phyloP scores from a whole-genome alignment of 2,888 invertebrate genomes.

The Eupsilia transversa region DNA sequence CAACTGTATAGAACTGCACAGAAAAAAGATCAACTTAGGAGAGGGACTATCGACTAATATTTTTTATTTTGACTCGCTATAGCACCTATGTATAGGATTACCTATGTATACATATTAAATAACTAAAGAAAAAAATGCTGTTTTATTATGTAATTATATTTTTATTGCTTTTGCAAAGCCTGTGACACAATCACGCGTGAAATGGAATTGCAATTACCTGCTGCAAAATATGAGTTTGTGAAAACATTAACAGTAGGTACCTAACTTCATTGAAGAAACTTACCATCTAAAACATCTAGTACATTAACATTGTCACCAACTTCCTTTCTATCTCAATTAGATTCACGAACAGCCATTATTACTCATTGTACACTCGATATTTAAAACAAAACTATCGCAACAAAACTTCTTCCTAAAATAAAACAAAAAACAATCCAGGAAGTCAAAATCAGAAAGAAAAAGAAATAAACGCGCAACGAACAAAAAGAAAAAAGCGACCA shows the following conservation, averaged over 20 bases:
- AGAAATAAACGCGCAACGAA: constrained; percentile 25
- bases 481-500: constrained; percentile 14
- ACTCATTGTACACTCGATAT: not conserved
- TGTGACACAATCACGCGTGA: not conserved
- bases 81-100: not conserved
- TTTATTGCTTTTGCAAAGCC: not conserved
- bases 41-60: too few species aligned
- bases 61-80: too few species aligned
- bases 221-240: too few species aligned
- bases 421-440: constrained; percentile 23
- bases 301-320: not conserved
- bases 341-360: not conserved
- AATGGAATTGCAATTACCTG: too few species aligned
- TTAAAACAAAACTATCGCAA: not conserved
- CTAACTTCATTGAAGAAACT: too few species aligned
- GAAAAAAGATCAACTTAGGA: too few species aligned
- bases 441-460: constrained; percentile 31
- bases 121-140: not conserved
- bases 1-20: too few species aligned
- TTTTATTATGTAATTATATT: not conserved
- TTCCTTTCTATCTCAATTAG: not conserved
- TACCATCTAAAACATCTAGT: too few species aligned
- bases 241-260: too few species aligned
- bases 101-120: too few species aligned
- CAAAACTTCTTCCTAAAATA: not conserved